Conservation (phyloP, 1,140 invertebrate genomes). For the Drosophila hydei region DNA sequence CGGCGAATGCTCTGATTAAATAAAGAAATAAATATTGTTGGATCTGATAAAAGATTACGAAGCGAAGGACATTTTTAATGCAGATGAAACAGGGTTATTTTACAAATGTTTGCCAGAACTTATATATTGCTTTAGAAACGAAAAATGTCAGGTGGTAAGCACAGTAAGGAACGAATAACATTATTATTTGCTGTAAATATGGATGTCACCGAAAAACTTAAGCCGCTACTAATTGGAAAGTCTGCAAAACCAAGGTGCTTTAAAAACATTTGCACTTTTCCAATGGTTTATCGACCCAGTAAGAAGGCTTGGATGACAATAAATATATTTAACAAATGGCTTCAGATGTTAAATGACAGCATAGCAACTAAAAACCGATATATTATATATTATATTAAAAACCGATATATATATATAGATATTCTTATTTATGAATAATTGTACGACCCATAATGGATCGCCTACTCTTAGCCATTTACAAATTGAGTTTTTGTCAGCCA, state of each 20-base stretch:
- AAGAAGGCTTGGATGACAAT: background rate
- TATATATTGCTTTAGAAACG: background rate
- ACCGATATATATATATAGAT: no score
- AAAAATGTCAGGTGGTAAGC: constrained; percentile 1
- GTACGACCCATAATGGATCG: constrained; percentile 6
- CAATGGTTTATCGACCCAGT: background rate
- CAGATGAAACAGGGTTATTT: background rate
- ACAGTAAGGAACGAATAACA: background rate
- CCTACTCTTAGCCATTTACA: constrained; percentile 4
- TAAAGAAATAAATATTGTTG: background rate
- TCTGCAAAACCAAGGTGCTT: background rate
- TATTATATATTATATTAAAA: no score
- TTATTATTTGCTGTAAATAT: background rate
- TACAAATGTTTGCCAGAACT: constrained; percentile 3
- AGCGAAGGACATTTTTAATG: background rate
- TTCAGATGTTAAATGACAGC: constrained; percentile 10
- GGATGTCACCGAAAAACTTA: constrained; percentile 3
- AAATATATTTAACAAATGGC: background rate
- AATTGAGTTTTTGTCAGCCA: background rate
- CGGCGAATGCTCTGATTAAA: background rate
- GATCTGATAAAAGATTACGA: background rate
- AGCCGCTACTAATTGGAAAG: background rate
- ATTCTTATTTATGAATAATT: constrained; percentile 5
- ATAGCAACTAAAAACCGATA: constrained; percentile 5
- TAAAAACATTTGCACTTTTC: background rate